phyloP scores from a whole-genome alignment of 1,140 invertebrate species.

The Teleopsis dalmanni region DNA sequence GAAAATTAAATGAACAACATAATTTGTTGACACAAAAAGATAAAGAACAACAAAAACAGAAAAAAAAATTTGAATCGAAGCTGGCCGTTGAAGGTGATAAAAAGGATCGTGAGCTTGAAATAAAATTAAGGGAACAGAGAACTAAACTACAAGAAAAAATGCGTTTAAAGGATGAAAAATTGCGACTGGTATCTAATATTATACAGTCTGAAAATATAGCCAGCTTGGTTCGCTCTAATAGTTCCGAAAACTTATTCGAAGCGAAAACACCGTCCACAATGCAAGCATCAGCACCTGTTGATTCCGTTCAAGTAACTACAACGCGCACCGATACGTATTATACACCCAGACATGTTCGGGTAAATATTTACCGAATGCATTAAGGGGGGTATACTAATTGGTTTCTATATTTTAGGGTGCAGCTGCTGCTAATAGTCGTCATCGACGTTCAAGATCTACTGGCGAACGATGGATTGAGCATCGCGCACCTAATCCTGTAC shows the following conservation, averaged over 20 bases:
- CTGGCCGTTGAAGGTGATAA: constrained; percentile 64
- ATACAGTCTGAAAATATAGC: constrained; percentile 39
- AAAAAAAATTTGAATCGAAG: constrained; percentile 62
- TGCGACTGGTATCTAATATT: constrained; percentile 44
- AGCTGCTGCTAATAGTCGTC: constrained; percentile 62
- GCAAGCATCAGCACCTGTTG: neutral
- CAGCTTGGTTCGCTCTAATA: constrained; percentile 30
- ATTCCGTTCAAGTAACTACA: constrained; percentile 16
- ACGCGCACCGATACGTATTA: constrained; percentile 27
- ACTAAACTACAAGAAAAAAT: constrained; percentile 53
- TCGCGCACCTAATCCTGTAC: constrained; percentile 61
- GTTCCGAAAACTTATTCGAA: constrained; percentile 29
- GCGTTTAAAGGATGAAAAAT: constrained; percentile 51
- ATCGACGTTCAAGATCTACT: constrained; percentile 70
- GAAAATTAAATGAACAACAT: constrained; percentile 58
- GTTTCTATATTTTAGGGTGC: constrained; percentile 40
- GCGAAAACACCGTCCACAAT: constrained; percentile 18
- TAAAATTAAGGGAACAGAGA: constrained; percentile 58
- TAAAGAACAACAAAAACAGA: constrained; percentile 67
- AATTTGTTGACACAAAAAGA: constrained; percentile 60
- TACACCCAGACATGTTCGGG: constrained; percentile 26
- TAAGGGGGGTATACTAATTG: constrained; percentile 4
- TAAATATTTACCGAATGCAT: constrained; percentile 4
- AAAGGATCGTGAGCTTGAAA: constrained; percentile 55
- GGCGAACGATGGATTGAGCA: constrained; percentile 87